A percentile compares a stretch with the other conserved stretches of the same genome.
Conservation (phyloP, 2,113 vertebrate species). For the Oncorhynchus mykiss region DNA sequence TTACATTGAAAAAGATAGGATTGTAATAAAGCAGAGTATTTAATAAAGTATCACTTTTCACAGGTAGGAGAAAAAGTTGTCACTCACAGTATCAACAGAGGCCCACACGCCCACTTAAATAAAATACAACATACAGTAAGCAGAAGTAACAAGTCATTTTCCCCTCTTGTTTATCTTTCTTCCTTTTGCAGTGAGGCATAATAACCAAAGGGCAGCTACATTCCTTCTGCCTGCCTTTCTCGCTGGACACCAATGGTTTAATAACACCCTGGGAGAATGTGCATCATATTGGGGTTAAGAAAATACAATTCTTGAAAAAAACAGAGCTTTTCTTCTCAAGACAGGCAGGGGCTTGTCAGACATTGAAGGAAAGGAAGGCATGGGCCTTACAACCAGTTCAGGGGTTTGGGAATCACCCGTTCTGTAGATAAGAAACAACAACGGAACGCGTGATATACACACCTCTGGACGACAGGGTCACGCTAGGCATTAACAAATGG, state of each 20-base stretch:
- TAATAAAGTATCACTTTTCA: background rate
- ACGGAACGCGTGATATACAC: constrained; percentile 31
- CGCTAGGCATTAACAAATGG: constrained; percentile 28
- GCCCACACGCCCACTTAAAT: background rate
- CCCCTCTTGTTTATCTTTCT: constrained; percentile 16
- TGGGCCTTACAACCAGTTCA: constrained; percentile 14
- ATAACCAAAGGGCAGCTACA: constrained; percentile 35
- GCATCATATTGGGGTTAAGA: constrained; percentile 39
- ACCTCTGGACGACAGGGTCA: constrained; percentile 34
- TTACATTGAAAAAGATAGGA: background rate
- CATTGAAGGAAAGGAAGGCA: constrained; percentile 32
- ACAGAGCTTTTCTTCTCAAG: constrained; percentile 14
- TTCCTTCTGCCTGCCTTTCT: constrained; percentile 28
- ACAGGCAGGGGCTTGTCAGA: constrained; percentile 59
- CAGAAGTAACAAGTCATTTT: background rate
- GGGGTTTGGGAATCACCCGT: constrained; percentile 13
- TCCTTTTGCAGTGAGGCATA: constrained; percentile 31
- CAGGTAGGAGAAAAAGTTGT: background rate
- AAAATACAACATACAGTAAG: background rate
- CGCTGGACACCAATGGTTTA: constrained; percentile 44
- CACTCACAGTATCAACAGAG: background rate
- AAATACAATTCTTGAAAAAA: constrained; percentile 7
- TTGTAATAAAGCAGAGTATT: background rate
- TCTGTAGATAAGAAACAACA: background rate
- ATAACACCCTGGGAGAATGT: constrained; percentile 30